A percentile compares a stretch with the other conserved stretches of the same genome.
Evolutionary conservation across 1,140 invertebrate species (phyloP).

Genomic region (Panonychus citri): DNA sequence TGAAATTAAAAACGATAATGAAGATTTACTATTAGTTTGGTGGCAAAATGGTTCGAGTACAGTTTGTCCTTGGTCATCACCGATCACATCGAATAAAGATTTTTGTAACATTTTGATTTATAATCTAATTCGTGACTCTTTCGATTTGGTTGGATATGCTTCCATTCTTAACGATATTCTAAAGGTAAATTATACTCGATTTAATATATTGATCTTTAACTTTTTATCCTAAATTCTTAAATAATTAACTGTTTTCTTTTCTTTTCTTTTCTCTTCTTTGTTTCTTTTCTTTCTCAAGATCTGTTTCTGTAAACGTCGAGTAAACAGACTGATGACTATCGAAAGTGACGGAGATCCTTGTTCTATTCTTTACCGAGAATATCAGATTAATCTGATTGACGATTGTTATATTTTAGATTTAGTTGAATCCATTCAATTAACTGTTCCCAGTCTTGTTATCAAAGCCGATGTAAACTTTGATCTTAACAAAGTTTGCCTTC

Average conservation of each 20-base stretch:
- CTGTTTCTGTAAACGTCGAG: neutral
- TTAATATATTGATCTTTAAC: too few species aligned
- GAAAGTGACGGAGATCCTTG: neutral
- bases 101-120: constrained; percentile 2
- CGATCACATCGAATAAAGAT: neutral
- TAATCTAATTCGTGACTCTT: neutral
- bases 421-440: constrained; percentile 1
- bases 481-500: constrained; percentile 6
- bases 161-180: constrained; percentile 5
- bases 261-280: too few species aligned
- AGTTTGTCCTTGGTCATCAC: neutral
- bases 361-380: neutral
- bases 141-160: neutral
- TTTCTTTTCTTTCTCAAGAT: neutral
- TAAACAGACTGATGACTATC: neutral
- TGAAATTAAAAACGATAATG: neutral
- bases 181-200: neutral
- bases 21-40: constrained; percentile 1
- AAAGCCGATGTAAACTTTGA: constrained; percentile 7
- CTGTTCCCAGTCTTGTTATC: neutral
- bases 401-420: neutral
- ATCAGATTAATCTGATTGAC: neutral
- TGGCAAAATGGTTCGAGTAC: neutral
- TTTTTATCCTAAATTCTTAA: too few species aligned
- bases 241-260: too few species aligned